phyloP scores from a whole-genome alignment of 2,797 vertebrate species.

The Macropodus opercularis region DNA sequence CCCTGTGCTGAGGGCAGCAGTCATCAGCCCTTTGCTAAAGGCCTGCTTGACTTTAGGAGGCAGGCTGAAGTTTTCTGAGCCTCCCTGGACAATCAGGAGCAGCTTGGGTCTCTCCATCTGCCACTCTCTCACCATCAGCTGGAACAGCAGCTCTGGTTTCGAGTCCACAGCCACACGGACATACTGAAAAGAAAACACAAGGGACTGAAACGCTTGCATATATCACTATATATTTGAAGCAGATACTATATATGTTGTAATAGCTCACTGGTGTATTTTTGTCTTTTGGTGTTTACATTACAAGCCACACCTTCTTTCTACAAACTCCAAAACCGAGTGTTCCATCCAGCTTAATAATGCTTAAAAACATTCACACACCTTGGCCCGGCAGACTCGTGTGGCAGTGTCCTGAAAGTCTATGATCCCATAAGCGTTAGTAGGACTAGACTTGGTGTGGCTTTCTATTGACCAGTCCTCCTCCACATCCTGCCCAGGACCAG shows the following conservation, averaged over 20 bases:
- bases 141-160: constrained; percentile 85
- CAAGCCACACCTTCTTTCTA: constrained; percentile 18
- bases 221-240: not conserved
- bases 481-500: constrained; percentile 61
- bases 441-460: constrained; percentile 86
- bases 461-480: constrained; percentile 89
- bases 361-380: constrained; percentile 88
- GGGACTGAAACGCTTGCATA: not conserved
- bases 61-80: constrained; percentile 90
- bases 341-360: not conserved
- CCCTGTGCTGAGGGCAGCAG: constrained; percentile 91
- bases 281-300: too few species aligned
- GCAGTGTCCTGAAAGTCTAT: constrained; percentile 94
- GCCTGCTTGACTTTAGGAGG: constrained; percentile 87
- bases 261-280: constrained; percentile 1
- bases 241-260: constrained; percentile 35
- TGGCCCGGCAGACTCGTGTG: constrained; percentile 89
- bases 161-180: constrained; percentile 91
- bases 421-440: constrained; percentile 92
- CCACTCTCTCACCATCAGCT: constrained; percentile 95
- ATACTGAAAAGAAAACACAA: constrained; percentile 82
- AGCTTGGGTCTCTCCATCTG: constrained; percentile 96
- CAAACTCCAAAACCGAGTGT: constrained; percentile 11
- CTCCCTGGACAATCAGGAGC: constrained; percentile 92
- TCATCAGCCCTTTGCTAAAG: constrained; percentile 92